These are phyloP conservation scores for Macaria liturata DNA, from an alignment of 2,888 invertebrate genomes.

Conservation along the genomic window DNA sequence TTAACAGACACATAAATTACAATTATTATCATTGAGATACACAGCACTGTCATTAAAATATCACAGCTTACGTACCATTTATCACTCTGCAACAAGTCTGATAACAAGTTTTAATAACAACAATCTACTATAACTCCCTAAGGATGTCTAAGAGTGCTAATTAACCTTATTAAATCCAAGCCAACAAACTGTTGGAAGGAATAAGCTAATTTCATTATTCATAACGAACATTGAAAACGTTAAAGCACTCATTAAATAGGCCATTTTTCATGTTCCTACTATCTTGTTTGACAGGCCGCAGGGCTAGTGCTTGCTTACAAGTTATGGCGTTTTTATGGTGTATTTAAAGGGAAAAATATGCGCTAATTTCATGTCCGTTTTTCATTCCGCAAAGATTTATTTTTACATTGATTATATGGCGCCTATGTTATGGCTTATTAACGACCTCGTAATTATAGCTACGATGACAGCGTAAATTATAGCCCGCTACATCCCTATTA, in stretches of 20 bases:
- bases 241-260: conserved; percentile 79
- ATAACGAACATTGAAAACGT: conserved; percentile 82
- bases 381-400: conserved; percentile 76
- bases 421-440: conserved; percentile 73
- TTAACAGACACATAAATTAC: conserved; percentile 10
- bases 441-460: conserved; percentile 70
- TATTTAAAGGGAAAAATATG: conserved; percentile 75
- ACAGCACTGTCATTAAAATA: conserved; percentile 19
- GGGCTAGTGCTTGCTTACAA: conserved; percentile 72
- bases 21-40: conserved; percentile 22
- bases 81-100: conserved; percentile 15
- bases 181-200: conserved; percentile 75
- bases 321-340: conserved; percentile 75
- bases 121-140: conserved; percentile 55
- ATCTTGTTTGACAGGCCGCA: conserved; percentile 73
- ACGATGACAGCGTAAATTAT: conserved; percentile 70
- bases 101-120: conserved; percentile 39
- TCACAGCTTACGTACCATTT: conserved; percentile 9
- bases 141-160: conserved; percentile 65
- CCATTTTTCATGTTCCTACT: conserved; percentile 76
- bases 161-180: conserved; percentile 71
- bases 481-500: conserved; percentile 52
- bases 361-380: conserved; percentile 73
- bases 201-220: conserved; percentile 83
- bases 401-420: conserved; percentile 76